These are phyloP conservation scores for Gobionotothen gibberifrons DNA, from an alignment of 2,797 vertebrate genomes.

Conservation along the genomic window DNA sequence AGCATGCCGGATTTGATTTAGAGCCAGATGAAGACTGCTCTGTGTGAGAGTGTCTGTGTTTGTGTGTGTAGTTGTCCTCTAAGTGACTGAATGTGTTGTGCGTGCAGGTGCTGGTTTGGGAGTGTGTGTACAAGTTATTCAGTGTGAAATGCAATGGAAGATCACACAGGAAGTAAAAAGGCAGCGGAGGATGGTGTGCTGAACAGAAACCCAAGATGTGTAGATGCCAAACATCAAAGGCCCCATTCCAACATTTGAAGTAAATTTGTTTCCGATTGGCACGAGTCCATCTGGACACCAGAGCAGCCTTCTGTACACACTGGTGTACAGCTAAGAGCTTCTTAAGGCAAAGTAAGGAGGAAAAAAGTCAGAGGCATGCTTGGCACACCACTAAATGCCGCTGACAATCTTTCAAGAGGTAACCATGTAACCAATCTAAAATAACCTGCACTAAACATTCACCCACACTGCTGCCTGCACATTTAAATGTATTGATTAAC, in stretches of 20 bases:
- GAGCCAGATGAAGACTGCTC: slow-evolving; percentile 28
- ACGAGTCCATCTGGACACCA: slow-evolving; percentile 62
- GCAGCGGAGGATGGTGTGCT: neutral
- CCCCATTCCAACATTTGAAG: slow-evolving; percentile 54
- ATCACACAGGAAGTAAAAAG: slow-evolving; percentile 17
- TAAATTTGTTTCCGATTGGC: slow-evolving; percentile 63
- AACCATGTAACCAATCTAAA: too few species aligned
- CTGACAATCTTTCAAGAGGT: too few species aligned
- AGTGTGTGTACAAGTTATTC: slow-evolving; percentile 12
- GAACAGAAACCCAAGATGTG: slow-evolving; percentile 18
- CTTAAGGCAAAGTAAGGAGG: neutral
- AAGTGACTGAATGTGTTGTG: too few species aligned
- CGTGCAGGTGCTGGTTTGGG: too few species aligned
- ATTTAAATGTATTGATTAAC: too few species aligned
- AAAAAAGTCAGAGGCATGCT: neutral
- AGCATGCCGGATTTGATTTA: slow-evolving; percentile 40
- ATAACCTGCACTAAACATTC: too few species aligned
- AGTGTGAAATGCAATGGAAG: slow-evolving; percentile 26
- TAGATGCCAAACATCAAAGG: slow-evolving; percentile 58
- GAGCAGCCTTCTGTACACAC: slow-evolving; percentile 13
- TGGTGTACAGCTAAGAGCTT: slow-evolving; percentile 22
- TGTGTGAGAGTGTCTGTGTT: slow-evolving; percentile 2
- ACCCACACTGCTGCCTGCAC: too few species aligned
- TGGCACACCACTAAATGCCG: too few species aligned
- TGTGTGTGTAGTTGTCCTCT: neutral